A percentile compares a stretch with the other conserved stretches of the same genome.
These are phyloP conservation scores for Mus minutoides DNA, from an alignment of 2,797 vertebrate genomes.

Conservation along the genomic window DNA sequence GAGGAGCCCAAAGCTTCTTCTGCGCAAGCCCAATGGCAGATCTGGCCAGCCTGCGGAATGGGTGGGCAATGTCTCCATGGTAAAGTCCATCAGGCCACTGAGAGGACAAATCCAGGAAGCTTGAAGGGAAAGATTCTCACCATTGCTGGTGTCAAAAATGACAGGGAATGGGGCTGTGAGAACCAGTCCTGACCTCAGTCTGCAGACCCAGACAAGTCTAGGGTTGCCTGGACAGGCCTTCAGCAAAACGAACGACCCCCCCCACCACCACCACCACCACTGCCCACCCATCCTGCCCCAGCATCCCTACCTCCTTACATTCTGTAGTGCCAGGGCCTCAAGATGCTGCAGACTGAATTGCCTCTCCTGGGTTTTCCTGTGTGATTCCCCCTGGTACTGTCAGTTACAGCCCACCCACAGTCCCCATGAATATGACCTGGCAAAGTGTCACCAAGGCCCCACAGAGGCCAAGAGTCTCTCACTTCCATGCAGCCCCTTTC, in stretches of 20 bases:
- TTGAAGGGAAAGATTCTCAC: neutral
- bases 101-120: fast-evolving
- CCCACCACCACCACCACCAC: too few relatives aligned
- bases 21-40: neutral
- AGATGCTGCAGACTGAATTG: neutral
- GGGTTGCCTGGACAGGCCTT: neutral
- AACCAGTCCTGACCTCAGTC: neutral
- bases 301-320: neutral
- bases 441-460: neutral
- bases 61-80: neutral
- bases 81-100: neutral
- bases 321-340: neutral
- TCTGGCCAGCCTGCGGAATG: neutral
- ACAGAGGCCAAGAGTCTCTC: neutral
- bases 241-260: neutral
- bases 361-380: neutral
- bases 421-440: neutral
- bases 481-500: neutral
- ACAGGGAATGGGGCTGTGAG: neutral
- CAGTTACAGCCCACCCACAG: neutral
- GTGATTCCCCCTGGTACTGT: neutral
- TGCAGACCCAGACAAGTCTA: neutral
- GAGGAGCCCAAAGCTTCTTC: neutral
- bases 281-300: neutral
- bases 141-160: neutral